A percentile compares a stretch with the other conserved stretches of the same genome.
Conservation (phyloP, 2,113 vertebrate species). For the Redunca redunca region DNA sequence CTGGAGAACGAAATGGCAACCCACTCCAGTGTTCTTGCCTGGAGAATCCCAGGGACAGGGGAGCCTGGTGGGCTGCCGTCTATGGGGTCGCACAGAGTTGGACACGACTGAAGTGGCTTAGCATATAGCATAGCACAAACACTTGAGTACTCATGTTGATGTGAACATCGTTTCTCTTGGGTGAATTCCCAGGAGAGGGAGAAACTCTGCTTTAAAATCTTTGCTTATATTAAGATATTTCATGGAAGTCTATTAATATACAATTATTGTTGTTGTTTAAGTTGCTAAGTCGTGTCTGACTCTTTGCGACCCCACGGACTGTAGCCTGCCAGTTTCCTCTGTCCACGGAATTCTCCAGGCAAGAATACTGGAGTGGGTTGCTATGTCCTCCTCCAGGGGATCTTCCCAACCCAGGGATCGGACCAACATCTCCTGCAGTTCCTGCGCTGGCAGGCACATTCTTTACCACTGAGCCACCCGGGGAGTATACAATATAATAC, state of each 20-base stretch:
- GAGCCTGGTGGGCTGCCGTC: too few species aligned
- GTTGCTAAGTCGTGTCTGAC: background rate
- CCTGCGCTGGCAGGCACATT: background rate
- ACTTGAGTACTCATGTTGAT: too few species aligned
- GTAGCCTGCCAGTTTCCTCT: background rate
- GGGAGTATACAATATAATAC: background rate
- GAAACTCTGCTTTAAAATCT: background rate
- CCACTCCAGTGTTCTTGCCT: too few species aligned
- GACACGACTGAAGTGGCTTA: too few species aligned
- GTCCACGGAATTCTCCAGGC: background rate
- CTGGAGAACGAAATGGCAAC: too few species aligned
- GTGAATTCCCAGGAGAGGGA: background rate
- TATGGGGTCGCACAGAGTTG: too few species aligned
- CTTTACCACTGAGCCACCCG: background rate
- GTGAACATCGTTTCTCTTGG: background rate
- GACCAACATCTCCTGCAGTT: background rate
- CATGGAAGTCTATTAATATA: background rate
- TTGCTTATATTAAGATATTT: background rate
- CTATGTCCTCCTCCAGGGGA: background rate
- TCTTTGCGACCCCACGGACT: background rate
- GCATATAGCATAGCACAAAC: background rate
- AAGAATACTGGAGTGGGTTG: background rate
- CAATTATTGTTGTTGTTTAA: background rate
- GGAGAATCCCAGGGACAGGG: too few species aligned
- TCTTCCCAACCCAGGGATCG: background rate